A percentile compares a stretch with the other conserved stretches of the same genome.
Conservation (phyloP, 2,113 vertebrate species). For the Xiphorhynchus elegans region DNA sequence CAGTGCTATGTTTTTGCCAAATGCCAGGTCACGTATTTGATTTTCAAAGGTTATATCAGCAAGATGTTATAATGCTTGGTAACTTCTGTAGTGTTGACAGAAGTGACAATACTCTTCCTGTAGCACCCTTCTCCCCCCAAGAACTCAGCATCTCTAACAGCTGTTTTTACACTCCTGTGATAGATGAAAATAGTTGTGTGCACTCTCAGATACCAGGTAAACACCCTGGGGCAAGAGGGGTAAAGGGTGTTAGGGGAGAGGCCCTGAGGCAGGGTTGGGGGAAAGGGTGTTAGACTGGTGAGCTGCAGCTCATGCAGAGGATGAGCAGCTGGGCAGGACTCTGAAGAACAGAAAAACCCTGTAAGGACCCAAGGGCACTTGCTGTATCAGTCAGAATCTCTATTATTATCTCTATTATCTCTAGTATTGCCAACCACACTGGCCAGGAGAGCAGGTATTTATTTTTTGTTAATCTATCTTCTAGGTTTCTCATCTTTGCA, state of each 20-base stretch:
- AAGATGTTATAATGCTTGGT: not conserved
- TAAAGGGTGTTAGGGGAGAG: not conserved
- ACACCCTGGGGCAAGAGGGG: not conserved
- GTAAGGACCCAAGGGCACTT: not conserved
- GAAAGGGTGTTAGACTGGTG: not conserved
- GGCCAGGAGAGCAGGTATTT: not conserved
- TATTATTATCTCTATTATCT: no score
- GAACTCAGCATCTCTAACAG: not conserved
- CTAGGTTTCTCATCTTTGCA: not conserved
- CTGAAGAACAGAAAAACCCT: not conserved
- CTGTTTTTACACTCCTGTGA: not conserved
- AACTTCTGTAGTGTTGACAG: not conserved
- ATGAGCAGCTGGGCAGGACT: not conserved
- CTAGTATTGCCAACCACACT: not conserved
- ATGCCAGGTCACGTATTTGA: not conserved
- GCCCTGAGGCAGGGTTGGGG: not conserved
- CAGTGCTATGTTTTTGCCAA: not conserved
- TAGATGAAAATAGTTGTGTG: not conserved
- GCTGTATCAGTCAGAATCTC: not conserved
- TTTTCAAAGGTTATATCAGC: not conserved
- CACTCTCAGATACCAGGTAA: not conserved
- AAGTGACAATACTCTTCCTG: not conserved
- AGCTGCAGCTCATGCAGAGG: not conserved
- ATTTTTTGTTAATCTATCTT: not conserved
- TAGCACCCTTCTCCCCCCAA: fast-evolving